Evolutionary conservation across 2,888 invertebrate genomes (phyloP), one percentile per base, ranked within the genome.

Genomic region (Ditylenchus weischeri): DNA sequence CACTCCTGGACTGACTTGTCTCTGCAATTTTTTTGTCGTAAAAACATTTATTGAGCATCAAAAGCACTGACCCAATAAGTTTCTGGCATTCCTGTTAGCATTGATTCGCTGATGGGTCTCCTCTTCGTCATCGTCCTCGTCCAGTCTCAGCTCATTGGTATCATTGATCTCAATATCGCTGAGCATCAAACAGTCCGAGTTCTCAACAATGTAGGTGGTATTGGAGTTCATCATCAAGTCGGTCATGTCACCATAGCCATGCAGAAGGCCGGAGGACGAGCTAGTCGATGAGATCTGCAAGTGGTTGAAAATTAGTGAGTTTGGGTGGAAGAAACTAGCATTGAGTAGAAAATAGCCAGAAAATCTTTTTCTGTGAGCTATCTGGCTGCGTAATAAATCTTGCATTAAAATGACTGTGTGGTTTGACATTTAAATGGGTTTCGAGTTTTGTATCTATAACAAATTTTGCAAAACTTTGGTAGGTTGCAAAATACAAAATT

Each of bases 181-280:
- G 11, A 67, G 48, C 67, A 67, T 67, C 58, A 65, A 35, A 35
- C 66, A 67, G 57, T 67, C 67, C 23, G 59, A 59, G 35, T 59
- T 35, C 15, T 21, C 35, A 11, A 59, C 59, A 59, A 59, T 59
- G 36, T 59, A 59, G 19, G 59, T 59, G 59, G 21, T 21, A n/a
- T 59, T 59, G 13, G 59, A 59, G 10, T 59, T 59, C 59, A 59
- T 59, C 59, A 59, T 59, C 19, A 59, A 35, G 21, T 59, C 59
- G 36, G 19, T 35, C 54, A 54, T 21, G 13, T 29, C 54, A 13
- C 54, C 54, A 29, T 54, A 54, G 54, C 50, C 50, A 21, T 54
- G 21, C 15, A 54, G 29, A 10, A 23, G 21, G 10, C 54, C 54
- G 11, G 54, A 54, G 13, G 51, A 51, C 6, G 54, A 54, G 29